These are phyloP conservation scores for Tichodroma muraria DNA, from an alignment of 2,113 vertebrate genomes.

Conservation along the genomic window DNA sequence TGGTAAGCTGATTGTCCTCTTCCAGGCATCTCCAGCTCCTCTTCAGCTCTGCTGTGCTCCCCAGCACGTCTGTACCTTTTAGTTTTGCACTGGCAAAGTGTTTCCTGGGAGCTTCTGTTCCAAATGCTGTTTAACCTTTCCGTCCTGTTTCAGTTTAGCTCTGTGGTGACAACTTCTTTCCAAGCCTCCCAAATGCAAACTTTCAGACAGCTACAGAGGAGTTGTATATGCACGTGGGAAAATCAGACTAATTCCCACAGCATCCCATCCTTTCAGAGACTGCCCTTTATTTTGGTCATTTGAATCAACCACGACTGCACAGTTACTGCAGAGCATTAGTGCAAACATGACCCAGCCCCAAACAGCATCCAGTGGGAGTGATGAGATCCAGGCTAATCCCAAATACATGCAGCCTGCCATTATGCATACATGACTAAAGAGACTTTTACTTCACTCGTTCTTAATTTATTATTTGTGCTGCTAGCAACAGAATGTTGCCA, in stretches of 20 bases:
- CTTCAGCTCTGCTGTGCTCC: conserved; percentile 1
- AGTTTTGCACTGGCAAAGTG: background rate
- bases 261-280: background rate
- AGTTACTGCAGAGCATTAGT: background rate
- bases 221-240: background rate
- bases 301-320: background rate
- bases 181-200: background rate
- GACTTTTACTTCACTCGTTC: conserved; percentile 26
- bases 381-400: background rate
- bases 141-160: background rate
- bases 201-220: background rate
- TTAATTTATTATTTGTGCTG: conserved; percentile 66
- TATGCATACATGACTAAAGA: conserved; percentile 28
- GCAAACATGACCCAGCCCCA: background rate
- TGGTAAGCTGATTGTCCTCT: conserved; percentile 18
- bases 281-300: background rate
- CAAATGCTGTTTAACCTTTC: background rate
- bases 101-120: conserved; percentile 1
- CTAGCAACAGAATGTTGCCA: conserved; percentile 40
- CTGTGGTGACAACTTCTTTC: background rate
- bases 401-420: background rate
- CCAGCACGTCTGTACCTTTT: background rate
- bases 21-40: conserved; percentile 42
- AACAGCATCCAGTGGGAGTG: background rate
- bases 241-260: background rate